Conservation (phyloP, 2,888 invertebrate species). For the Polyommatus icarus region DNA sequence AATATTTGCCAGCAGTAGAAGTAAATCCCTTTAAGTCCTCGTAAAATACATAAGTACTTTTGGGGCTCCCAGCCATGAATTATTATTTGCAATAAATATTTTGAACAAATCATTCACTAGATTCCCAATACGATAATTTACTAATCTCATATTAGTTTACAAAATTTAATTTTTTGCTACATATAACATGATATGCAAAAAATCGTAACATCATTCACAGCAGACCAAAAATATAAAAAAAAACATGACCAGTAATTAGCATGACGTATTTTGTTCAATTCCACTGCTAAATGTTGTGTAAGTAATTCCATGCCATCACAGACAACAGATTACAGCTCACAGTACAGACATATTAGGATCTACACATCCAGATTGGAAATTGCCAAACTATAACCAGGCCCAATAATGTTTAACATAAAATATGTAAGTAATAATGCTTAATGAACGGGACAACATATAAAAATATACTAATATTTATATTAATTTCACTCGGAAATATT, state of each 20-base stretch:
- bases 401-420: slow-evolving; percentile 65
- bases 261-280: slow-evolving; percentile 16
- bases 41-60: too few relatives aligned
- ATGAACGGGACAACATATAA: slow-evolving; percentile 71
- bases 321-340: not conserved
- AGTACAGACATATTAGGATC: not conserved
- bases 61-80: not conserved
- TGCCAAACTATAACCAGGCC: slow-evolving; percentile 53
- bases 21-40: too few relatives aligned
- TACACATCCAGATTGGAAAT: slow-evolving; percentile 54
- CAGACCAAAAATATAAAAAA: slow-evolving; percentile 1
- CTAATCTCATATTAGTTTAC: slow-evolving; percentile 7
- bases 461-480: slow-evolving; percentile 75
- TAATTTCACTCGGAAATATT: slow-evolving; percentile 70
- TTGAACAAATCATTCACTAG: slow-evolving; percentile 12
- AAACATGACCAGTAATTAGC: not conserved
- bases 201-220: not conserved
- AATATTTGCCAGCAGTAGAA: too few relatives aligned
- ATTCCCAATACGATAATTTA: not conserved
- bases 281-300: not conserved
- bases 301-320: slow-evolving; percentile 15
- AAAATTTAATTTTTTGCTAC: slow-evolving; percentile 18
- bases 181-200: slow-evolving; percentile 10
- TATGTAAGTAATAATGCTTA: slow-evolving; percentile 53
- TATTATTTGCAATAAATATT: not conserved